Conservation (phyloP, 2,888 invertebrate genomes). For the Eupithecia abbreviata region DNA sequence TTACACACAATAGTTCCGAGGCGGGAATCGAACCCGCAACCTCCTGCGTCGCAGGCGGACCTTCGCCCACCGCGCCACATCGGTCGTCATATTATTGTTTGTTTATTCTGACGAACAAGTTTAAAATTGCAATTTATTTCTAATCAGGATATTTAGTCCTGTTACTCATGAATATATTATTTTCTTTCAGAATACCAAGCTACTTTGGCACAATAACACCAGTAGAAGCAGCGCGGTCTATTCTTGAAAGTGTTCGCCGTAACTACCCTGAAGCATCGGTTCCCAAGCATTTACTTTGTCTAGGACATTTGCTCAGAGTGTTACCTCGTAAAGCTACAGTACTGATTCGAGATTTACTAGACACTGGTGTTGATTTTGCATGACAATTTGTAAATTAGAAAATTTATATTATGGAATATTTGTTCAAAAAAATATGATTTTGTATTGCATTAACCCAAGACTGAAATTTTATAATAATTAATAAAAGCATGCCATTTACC, state of each 20-base stretch:
- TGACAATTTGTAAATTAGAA: constrained; percentile 45
- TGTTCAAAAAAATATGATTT: not conserved
- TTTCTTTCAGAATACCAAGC: constrained; percentile 83
- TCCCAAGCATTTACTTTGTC: constrained; percentile 83
- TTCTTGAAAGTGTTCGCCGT: constrained; percentile 85
- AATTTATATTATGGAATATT: not conserved
- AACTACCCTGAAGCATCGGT: constrained; percentile 86
- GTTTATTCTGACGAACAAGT: constrained; percentile 12
- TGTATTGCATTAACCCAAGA: not conserved
- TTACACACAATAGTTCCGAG: no score
- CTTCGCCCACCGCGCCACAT: no score
- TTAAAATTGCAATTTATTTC: not conserved
- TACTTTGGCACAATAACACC: constrained; percentile 86
- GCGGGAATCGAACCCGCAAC: no score
- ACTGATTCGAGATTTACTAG: constrained; percentile 84
- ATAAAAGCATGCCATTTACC: not conserved
- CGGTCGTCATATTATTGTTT: no score
- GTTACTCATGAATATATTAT: not conserved
- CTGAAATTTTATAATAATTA: not conserved
- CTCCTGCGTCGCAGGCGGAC: no score
- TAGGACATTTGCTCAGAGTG: constrained; percentile 84
- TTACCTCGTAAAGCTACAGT: constrained; percentile 85
- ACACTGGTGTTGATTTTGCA: constrained; percentile 86
- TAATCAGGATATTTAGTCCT: not conserved
- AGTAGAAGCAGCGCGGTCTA: constrained; percentile 81